Evolutionary conservation across 2,888 invertebrate genomes (phyloP).

Genomic region (Cremastinae sp.): DNA sequence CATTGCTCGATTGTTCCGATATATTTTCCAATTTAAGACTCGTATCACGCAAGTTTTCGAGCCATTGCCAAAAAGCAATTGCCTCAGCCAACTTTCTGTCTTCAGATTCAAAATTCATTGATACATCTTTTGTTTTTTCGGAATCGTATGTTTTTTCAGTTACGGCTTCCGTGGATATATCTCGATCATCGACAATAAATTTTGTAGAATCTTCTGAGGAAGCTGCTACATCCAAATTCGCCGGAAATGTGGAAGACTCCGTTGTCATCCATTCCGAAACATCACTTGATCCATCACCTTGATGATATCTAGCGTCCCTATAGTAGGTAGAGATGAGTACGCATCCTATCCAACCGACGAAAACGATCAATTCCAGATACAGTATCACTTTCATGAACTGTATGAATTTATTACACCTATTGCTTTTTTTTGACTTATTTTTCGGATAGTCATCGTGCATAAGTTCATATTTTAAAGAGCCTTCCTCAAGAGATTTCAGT

Average conservation of each 20-base stretch:
- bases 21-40: background rate
- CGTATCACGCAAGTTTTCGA: background rate
- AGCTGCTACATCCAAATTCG: background rate
- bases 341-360: constrained; percentile 63
- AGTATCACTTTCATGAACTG: constrained; percentile 62
- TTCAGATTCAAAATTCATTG: background rate
- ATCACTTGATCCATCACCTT: background rate
- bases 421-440: background rate
- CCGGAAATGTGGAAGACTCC: background rate
- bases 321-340: constrained; percentile 32
- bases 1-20: background rate
- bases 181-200: background rate
- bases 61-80: constrained; percentile 7
- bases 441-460: background rate
- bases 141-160: background rate
- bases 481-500: constrained; percentile 48
- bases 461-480: constrained; percentile 28
- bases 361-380: constrained; percentile 61
- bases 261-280: background rate
- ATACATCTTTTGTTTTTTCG: background rate
- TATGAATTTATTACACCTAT: constrained; percentile 29
- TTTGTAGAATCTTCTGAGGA: constrained; percentile 3
- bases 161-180: background rate
- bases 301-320: background rate
- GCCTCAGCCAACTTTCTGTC: background rate